phyloP scores from a whole-genome alignment of 2,113 vertebrate genomes.

The Polyodon spathula region DNA sequence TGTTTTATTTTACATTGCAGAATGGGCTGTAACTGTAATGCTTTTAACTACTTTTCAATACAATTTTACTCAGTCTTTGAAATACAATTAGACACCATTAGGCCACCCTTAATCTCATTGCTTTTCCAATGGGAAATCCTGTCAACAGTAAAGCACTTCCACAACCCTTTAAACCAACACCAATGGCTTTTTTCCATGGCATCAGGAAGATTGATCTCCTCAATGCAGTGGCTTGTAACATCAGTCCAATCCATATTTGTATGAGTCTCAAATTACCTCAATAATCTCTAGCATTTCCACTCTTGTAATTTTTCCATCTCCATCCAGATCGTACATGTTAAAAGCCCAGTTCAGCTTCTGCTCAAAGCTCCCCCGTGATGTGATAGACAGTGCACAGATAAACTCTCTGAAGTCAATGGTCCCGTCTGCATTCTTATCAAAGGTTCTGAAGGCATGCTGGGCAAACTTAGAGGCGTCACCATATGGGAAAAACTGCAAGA shows the following conservation, averaged over 20 bases:
- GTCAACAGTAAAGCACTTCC: too few relatives aligned
- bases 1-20: too few relatives aligned
- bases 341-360: conserved; percentile 99
- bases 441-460: conserved; percentile 95
- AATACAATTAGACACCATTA: too few relatives aligned
- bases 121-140: too few relatives aligned
- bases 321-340: conserved; percentile 97
- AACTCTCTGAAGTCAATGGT: conserved; percentile 99
- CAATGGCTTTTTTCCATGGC: conserved; percentile 2
- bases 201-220: neutral
- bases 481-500: conserved; percentile 85
- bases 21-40: too few relatives aligned
- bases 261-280: too few relatives aligned
- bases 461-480: conserved; percentile 97
- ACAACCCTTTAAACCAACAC: too few relatives aligned
- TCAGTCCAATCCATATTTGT: too few relatives aligned
- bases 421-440: conserved; percentile 92
- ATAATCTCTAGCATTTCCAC: conserved; percentile 99
- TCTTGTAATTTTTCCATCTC: conserved; percentile 94
- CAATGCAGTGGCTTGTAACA: neutral
- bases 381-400: conserved; percentile 95
- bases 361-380: conserved; percentile 93
- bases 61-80: too few relatives aligned
- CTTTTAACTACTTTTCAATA: too few relatives aligned
- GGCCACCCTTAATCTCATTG: too few relatives aligned